Evolutionary conservation across 2,797 vertebrate species (phyloP).

Genomic region (Coendou prehensilis): DNA sequence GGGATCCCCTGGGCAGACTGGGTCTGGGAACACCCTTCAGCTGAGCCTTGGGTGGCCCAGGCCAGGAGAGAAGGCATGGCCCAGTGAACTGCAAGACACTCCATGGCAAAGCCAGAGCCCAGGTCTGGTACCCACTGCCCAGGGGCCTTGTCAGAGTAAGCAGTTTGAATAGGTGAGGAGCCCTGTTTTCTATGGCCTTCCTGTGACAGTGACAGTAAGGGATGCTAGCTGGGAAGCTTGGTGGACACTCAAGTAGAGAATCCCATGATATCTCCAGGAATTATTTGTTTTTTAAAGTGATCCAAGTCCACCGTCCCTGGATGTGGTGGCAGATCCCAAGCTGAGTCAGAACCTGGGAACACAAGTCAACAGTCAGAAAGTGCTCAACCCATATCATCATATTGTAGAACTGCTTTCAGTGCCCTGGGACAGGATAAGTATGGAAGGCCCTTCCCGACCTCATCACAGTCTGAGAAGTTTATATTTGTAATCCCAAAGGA

Average conservation of each 20-base stretch:
- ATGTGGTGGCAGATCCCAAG: background rate
- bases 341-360: background rate
- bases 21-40: background rate
- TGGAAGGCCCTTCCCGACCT: too few relatives aligned
- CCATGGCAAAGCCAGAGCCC: background rate
- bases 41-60: background rate
- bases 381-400: background rate
- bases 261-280: background rate
- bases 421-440: background rate
- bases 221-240: background rate
- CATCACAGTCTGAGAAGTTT: too few relatives aligned
- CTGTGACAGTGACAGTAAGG: rapidly evolving
- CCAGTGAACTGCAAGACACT: background rate
- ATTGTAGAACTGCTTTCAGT: background rate
- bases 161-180: background rate
- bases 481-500: too few relatives aligned
- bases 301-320: background rate
- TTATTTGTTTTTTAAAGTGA: background rate
- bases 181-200: background rate
- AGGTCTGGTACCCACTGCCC: background rate
- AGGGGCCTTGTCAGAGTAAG: background rate
- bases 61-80: background rate
- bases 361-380: background rate
- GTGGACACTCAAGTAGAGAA: background rate
- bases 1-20: background rate